A percentile compares a stretch with the other conserved stretches of the same genome.
These are phyloP conservation scores for Pseudocheirus occidentalis DNA, from an alignment of 2,797 vertebrate species.

Conservation along the genomic window DNA sequence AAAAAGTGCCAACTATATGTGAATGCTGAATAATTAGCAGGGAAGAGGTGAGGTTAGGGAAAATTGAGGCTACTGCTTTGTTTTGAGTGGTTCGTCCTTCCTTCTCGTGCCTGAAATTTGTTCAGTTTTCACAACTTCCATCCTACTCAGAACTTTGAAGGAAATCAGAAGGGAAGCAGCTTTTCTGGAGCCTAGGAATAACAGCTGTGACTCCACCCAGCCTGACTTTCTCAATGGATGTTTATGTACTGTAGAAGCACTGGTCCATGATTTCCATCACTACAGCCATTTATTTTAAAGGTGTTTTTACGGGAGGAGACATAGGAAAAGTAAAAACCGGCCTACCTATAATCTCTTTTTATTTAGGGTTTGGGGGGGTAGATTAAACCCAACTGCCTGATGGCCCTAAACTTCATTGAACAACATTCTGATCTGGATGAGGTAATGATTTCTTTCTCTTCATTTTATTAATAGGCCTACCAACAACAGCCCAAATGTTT, in stretches of 20 bases:
- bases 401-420: fast-evolving
- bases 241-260: background rate
- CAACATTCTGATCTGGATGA: background rate
- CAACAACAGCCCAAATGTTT: background rate
- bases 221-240: background rate
- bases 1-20: background rate
- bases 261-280: background rate
- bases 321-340: background rate
- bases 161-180: background rate
- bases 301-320: background rate
- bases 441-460: background rate
- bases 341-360: background rate
- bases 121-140: background rate
- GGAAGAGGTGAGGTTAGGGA: background rate
- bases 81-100: background rate
- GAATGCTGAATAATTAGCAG: background rate
- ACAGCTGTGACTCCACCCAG: background rate
- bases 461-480: background rate
- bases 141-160: background rate
- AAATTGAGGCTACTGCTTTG: background rate
- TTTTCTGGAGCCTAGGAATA: background rate
- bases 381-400: background rate
- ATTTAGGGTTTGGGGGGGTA: background rate
- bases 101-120: background rate
- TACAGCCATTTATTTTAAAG: background rate